These are phyloP conservation scores for Percopsis transmontana DNA, from an alignment of 2,113 vertebrate genomes.

Conservation along the genomic window DNA sequence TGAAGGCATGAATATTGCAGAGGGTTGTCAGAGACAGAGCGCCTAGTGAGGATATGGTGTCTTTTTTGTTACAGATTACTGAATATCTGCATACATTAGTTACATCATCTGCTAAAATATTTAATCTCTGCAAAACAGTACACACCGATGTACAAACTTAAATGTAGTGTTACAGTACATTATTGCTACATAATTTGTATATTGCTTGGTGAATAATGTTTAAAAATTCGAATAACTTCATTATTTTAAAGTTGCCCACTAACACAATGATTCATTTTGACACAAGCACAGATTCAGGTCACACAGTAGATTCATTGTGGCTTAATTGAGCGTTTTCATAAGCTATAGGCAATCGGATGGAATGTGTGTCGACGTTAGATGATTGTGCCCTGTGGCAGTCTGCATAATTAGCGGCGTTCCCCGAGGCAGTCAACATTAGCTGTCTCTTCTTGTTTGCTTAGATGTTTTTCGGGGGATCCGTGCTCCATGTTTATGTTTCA, in stretches of 20 bases:
- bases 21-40: conserved; percentile 18
- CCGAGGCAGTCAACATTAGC: conserved; percentile 24
- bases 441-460: conserved; percentile 44
- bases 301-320: not conserved
- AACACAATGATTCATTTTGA: too few species aligned
- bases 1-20: conserved; percentile 31
- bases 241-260: too few species aligned
- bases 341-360: conserved; percentile 41
- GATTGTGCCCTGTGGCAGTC: conserved; percentile 31
- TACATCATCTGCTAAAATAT: not conserved
- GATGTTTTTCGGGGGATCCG: conserved; percentile 22
- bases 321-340: conserved; percentile 35
- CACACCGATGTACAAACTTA: too few species aligned
- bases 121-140: not conserved
- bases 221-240: too few species aligned
- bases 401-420: conserved; percentile 40
- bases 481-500: conserved; percentile 24
- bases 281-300: too few species aligned
- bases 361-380: conserved; percentile 15
- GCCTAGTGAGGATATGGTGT: conserved; percentile 3
- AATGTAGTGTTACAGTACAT: too few species aligned
- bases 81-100: not conserved
- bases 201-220: too few species aligned
- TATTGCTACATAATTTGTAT: too few species aligned
- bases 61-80: conserved; percentile 1